phyloP scores from a whole-genome alignment of 1,140 invertebrate genomes.

The Adoxophyes honmai region DNA sequence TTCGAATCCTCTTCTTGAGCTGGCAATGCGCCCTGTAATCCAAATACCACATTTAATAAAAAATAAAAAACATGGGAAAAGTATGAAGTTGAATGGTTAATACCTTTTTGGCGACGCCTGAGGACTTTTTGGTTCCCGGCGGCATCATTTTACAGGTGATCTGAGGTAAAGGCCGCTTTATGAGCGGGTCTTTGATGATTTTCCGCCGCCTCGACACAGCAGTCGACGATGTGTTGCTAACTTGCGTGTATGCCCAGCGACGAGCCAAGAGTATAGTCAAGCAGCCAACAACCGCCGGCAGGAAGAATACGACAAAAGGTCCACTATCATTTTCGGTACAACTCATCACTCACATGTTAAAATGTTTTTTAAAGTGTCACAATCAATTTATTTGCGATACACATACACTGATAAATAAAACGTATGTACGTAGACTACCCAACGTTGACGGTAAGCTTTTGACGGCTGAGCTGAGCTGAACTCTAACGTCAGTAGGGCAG shows the following conservation, averaged over 20 bases:
- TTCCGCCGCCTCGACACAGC: constrained; percentile 70
- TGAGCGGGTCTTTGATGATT: constrained; percentile 70
- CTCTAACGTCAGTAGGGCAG: too few relatives aligned
- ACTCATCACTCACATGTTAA: constrained; percentile 77
- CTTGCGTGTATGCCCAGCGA: constrained; percentile 69
- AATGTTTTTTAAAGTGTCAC: constrained; percentile 53
- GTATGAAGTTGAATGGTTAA: not conserved
- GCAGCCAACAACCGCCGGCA: constrained; percentile 72
- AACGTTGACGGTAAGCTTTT: too few relatives aligned
- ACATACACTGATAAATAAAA: too few relatives aligned
- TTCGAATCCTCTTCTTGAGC: constrained; percentile 49
- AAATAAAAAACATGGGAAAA: not conserved
- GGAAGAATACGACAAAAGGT: constrained; percentile 75
- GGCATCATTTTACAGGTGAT: constrained; percentile 64
- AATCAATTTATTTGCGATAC: constrained; percentile 34
- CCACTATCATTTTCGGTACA: constrained; percentile 77
- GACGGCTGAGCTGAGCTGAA: too few relatives aligned
- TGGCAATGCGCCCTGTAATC: constrained; percentile 40
- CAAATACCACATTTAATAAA: not conserved
- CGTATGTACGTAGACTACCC: too few relatives aligned
- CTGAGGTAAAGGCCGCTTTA: constrained; percentile 60
- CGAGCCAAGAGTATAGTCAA: constrained; percentile 70
- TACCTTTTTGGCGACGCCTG: constrained; percentile 54
- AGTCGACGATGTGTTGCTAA: constrained; percentile 63
- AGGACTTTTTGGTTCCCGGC: constrained; percentile 48